Conservation (phyloP, 2,113 vertebrate genomes). For the Isurus oxyrinchus region DNA sequence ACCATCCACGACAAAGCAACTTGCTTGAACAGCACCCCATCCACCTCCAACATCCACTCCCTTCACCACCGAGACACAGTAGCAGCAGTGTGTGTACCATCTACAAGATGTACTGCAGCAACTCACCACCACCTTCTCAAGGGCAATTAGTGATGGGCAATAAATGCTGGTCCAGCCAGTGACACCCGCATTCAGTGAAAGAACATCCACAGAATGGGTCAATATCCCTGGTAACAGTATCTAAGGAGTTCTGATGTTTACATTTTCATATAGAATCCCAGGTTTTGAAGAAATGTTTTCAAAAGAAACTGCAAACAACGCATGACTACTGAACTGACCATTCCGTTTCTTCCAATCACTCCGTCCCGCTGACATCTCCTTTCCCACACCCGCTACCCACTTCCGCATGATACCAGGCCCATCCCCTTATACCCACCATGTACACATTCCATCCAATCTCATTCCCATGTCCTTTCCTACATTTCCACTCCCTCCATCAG, state of each 20-base stretch:
- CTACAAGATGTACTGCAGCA: too few species aligned
- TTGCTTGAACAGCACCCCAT: too few species aligned
- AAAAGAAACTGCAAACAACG: too few species aligned
- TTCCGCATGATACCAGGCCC: conserved; percentile 40
- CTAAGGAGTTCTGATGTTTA: background rate
- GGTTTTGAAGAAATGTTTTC: background rate
- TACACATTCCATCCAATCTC: background rate
- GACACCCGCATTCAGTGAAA: too few species aligned
- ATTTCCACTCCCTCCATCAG: background rate
- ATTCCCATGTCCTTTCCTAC: conserved; percentile 6
- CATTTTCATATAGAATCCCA: background rate
- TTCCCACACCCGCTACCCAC: conserved; percentile 46
- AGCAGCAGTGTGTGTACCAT: too few species aligned
- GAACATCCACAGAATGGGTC: background rate
- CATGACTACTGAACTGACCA: conserved; percentile 7
- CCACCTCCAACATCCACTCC: too few species aligned
- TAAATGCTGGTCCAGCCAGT: too few species aligned
- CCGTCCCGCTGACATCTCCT: conserved; percentile 12
- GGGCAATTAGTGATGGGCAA: too few species aligned
- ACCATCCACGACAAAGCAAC: too few species aligned
- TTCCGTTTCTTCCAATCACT: background rate
- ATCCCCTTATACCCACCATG: background rate
- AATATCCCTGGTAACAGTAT: background rate
- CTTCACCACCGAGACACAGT: too few species aligned
- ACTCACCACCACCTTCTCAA: too few species aligned